Evolutionary conservation across 64 coral and sea anemone species (phyloP).

Genomic region (Porites australiensis): DNA sequence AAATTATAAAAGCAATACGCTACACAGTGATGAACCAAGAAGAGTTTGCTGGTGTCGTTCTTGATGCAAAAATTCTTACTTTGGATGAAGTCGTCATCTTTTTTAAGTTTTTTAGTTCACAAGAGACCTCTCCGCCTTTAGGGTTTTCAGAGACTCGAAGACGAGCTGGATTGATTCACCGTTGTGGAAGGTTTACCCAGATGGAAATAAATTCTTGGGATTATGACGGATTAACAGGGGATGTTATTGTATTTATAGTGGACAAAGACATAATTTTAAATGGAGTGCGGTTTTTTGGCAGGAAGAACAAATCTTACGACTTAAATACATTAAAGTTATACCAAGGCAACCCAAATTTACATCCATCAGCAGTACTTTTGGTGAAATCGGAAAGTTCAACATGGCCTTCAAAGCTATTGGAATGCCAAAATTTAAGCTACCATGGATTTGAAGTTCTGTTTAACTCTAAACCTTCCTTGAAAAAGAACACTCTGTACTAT

Average conservation of each 20-base stretch:
- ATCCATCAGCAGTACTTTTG: too few species aligned
- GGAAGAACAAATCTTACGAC: background rate
- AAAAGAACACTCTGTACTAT: background rate
- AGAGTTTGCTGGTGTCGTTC: slow-evolving; percentile 37
- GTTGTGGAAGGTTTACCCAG: too few species aligned
- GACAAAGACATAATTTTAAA: slow-evolving; percentile 38
- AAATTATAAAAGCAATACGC: too few species aligned
- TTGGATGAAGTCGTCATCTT: slow-evolving; percentile 63
- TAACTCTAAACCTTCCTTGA: background rate
- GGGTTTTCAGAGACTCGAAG: too few species aligned
- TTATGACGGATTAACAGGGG: background rate
- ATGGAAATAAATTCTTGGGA: too few species aligned
- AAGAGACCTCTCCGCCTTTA: slow-evolving; percentile 36
- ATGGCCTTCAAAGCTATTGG: background rate
- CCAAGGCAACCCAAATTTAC: too few species aligned
- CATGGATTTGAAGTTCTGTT: slow-evolving; percentile 2
- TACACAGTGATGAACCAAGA: too few species aligned
- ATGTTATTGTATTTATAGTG: slow-evolving; percentile 68
- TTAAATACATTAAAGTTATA: background rate
- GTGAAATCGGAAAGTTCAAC: background rate
- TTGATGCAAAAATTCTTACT: slow-evolving; percentile 58
- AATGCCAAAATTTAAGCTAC: background rate
- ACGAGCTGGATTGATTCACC: too few species aligned
- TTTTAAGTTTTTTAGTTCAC: slow-evolving; percentile 76
- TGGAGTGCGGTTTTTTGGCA: slow-evolving; percentile 49